Base-by-base conservation (phyloP, 1,140 invertebrate species). In the Philotrypesis tridentata region DNA sequence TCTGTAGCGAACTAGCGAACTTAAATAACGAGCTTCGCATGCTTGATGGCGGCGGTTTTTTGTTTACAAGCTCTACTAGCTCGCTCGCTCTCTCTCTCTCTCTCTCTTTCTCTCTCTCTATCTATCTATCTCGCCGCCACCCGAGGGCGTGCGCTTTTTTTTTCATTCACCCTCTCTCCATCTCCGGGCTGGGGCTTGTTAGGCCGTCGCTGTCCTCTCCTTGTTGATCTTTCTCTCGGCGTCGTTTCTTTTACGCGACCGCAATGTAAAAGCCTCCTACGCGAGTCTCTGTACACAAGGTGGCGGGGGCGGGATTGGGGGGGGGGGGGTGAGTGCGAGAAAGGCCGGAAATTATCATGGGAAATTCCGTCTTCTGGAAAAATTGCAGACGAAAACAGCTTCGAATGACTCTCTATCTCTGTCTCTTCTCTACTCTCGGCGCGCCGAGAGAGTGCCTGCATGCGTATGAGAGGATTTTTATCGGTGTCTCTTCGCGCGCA, bases 1-100 rank as follows among this genome's bases (percentile, higher is more conserved):
- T 11, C 11, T 14, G 40, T 29, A 40, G 33, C 33, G 3, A 9
- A 5, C 4, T 40, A 75, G 82, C 84, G 60, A 85, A 80, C 81
- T 85, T 85, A 84, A 86, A 84, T 86, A 86, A 86, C 85, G 83
- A 85, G 83, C 84, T 84, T 82, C 81, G 84, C 84, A 83, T 83
- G 82, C 84, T 79, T 82, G 84, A 84, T 85, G 83, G 82, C 85
- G 80, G 84, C 85, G 80, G 84, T 85, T 85, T 85, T 79, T 84
- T 82, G 85, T 85, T 85, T 85, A 84, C 84, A 79, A 83, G 84
- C 37, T 1, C 17, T 2, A 27, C 29, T 17, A 74, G 23, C 40
- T 48, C 55, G 23, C 29, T n/a, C 55, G n/a, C n/a, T n/a, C 43
- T 21, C 9, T 9, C 33, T 37, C 33, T 37, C 33, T n/a, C 33